Percentiles rank a stretch among this genome's conserved stretches.
phyloP scores from a whole-genome alignment of 2,888 invertebrate species.

The Fissipunctia ypsillon region DNA sequence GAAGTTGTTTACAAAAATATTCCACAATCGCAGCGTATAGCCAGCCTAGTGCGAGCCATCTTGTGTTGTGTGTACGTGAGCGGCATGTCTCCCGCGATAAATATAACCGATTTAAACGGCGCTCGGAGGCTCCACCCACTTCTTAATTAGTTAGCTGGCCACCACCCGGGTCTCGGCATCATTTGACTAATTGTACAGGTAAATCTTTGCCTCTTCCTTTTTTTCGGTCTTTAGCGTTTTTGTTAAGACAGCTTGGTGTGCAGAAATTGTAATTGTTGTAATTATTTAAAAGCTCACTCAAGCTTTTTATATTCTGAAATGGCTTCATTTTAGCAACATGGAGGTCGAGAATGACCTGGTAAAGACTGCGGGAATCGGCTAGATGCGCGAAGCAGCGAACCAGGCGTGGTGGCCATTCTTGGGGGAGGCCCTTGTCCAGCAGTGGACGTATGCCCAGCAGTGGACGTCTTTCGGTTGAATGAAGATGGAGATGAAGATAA shows the following conservation, averaged over 20 bases:
- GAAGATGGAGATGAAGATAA: neutral
- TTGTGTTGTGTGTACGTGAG: conserved; percentile 72
- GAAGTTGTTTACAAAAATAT: neutral
- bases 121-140: conserved; percentile 57
- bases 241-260: conserved; percentile 25
- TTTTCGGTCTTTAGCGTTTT: conserved; percentile 33
- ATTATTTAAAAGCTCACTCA: conserved; percentile 14
- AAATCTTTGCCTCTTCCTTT: conserved; percentile 53
- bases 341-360: too few species aligned
- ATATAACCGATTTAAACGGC: conserved; percentile 69
- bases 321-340: neutral
- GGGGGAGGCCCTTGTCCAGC: neutral
- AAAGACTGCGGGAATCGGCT: too few species aligned
- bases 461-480: neutral
- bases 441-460: neutral
- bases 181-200: conserved; percentile 68
- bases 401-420: neutral
- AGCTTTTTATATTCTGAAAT: neutral
- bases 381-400: neutral
- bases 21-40: conserved; percentile 12
- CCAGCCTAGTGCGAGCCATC: conserved; percentile 50
- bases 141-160: conserved; percentile 74
- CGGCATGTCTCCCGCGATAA: conserved; percentile 70
- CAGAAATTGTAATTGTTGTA: conserved; percentile 21
- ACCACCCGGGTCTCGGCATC: conserved; percentile 63